A percentile compares a stretch with the other conserved stretches of the same genome.
These are phyloP conservation scores for Cyprichromis sp. DNA, from an alignment of 2,113 vertebrate genomes.

Conservation along the genomic window DNA sequence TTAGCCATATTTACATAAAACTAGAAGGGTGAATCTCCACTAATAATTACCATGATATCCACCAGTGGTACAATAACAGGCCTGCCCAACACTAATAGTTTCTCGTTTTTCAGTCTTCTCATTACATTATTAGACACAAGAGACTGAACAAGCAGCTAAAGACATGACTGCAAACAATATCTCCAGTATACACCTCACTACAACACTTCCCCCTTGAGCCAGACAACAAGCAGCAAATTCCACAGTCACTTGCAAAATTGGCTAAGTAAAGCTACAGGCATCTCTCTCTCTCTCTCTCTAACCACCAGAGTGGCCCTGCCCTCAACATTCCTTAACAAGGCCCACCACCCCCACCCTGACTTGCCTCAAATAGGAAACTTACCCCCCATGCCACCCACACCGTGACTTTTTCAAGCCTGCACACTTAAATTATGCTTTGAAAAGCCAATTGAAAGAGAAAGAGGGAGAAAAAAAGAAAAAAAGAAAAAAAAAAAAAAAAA, in stretches of 20 bases:
- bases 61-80: background rate
- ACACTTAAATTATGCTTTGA: slow-evolving; percentile 43
- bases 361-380: slow-evolving; percentile 78
- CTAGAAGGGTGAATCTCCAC: background rate
- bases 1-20: background rate
- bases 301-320: slow-evolving; percentile 63
- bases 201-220: background rate
- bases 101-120: background rate
- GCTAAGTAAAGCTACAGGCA: slow-evolving; percentile 12
- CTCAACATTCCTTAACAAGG: slow-evolving; percentile 77
- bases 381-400: slow-evolving; percentile 68
- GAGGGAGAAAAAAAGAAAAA: accelerated
- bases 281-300: background rate
- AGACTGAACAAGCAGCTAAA: background rate
- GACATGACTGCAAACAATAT: background rate
- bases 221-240: slow-evolving; percentile 23
- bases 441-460: slow-evolving; percentile 6
- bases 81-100: background rate
- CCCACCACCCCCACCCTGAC: slow-evolving; percentile 62
- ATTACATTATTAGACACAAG: background rate
- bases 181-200: background rate
- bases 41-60: background rate
- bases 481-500: too few relatives aligned
- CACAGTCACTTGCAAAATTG: slow-evolving; percentile 17
- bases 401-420: slow-evolving; percentile 48